phyloP scores from a whole-genome alignment of 2,888 invertebrate species.

The Erannis defoliaria region DNA sequence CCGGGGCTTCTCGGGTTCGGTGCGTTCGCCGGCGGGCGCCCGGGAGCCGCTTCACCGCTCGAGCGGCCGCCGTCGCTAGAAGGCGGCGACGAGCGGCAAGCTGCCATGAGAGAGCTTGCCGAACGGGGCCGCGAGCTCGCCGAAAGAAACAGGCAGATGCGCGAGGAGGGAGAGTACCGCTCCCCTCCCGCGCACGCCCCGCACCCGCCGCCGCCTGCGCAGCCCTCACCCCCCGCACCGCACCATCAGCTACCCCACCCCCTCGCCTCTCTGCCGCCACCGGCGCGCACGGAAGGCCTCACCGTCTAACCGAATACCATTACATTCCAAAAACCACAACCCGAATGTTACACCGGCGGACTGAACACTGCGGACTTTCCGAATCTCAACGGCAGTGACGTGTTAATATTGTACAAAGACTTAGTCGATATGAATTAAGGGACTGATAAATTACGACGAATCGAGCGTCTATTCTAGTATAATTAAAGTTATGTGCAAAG shows the following conservation, averaged over 20 bases:
- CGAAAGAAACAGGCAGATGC: slow-evolving; percentile 81
- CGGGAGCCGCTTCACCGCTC: slow-evolving; percentile 84
- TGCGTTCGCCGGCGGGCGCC: slow-evolving; percentile 87
- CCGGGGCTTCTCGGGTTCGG: slow-evolving; percentile 92
- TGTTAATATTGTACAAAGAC: slow-evolving; percentile 78
- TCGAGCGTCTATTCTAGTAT: slow-evolving; percentile 66
- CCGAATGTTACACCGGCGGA: slow-evolving; percentile 47
- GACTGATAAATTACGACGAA: slow-evolving; percentile 66
- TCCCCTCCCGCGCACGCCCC: slow-evolving; percentile 75
- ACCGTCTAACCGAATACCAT: slow-evolving; percentile 85
- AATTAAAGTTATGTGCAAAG: slow-evolving; percentile 64
- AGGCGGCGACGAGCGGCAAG: slow-evolving; percentile 77
- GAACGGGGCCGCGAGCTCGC: slow-evolving; percentile 85
- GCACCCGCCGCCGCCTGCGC: slow-evolving; percentile 72
- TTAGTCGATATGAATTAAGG: slow-evolving; percentile 63
- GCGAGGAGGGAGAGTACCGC: slow-evolving; percentile 82
- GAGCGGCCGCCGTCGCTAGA: slow-evolving; percentile 80
- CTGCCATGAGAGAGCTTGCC: slow-evolving; percentile 84
- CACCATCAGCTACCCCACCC: slow-evolving; percentile 79
- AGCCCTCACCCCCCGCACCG: slow-evolving; percentile 85
- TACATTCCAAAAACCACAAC: slow-evolving; percentile 67
- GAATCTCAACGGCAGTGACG: slow-evolving; percentile 53
- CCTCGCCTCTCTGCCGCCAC: slow-evolving; percentile 88
- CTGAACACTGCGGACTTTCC: slow-evolving; percentile 45
- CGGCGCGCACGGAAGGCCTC: slow-evolving; percentile 90